Evolutionary conservation across 2,113 vertebrate species (phyloP), one percentile per base, ranked within the genome.

Genomic region (Girardinichthys multiradiatus): DNA sequence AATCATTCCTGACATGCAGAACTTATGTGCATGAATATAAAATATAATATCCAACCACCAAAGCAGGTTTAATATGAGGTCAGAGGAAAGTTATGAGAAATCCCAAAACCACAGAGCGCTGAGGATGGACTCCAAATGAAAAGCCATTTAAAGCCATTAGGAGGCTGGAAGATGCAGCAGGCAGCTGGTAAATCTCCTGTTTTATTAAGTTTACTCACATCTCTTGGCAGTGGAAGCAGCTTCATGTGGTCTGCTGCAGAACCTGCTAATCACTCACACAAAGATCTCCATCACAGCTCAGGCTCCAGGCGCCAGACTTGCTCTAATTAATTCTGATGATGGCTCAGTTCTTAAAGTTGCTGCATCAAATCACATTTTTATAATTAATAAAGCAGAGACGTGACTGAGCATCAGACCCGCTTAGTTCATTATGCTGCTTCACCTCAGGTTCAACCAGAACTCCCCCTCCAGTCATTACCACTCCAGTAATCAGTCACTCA

Each of bases 401-500:
- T 45, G 15, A n/a, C 33, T 26, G 35, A 6, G 27, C 13, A 9
- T 35, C 4, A 9, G 33, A 35, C 33, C 48, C 37, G 74, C 58
- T 69, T 42, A 42, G 45, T 51, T 66, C 68, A 30, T n/a, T 35
- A n/a, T 61, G 39, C 39, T 57, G 63, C 28, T 57, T 66, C 2
- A 9, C 28, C n/a, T n/a, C n/a, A n/a, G n/a, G n/a, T n/a, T 68
- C 11, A 63, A 74, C 65, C 58, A 30, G 66, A 72, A 70, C 21
- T 63, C 64, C 21, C 60, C 11, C 61, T n/a, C 71, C 1, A 3
- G 12, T 75, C 48, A 58, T 68, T 64, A 57, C 45, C 14, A 31
- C 74, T 9, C 35, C 33, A 7, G 42, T 26, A 58, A 60, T 61
- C 67, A 60, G 57, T 64, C 70, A 60, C 51, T 70, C 37, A 35